Evolutionary conservation across 2,113 vertebrate genomes (phyloP).

Genomic region (Ciconia boyciana): DNA sequence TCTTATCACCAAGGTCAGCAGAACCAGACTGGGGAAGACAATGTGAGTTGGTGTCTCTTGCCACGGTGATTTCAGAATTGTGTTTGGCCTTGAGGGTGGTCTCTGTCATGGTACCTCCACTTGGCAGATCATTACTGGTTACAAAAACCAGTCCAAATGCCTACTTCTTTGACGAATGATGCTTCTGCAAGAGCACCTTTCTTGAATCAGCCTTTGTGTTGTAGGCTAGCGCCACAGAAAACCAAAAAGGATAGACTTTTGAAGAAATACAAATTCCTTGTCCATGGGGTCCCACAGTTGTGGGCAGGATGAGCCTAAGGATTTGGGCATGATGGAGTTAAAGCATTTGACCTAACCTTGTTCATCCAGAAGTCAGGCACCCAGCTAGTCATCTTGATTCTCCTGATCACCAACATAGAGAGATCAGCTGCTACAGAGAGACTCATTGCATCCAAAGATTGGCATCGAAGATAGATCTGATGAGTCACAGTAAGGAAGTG

Average conservation of each 20-base stretch:
- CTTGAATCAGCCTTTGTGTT: background rate
- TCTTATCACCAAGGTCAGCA: conserved; percentile 27
- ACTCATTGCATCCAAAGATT: background rate
- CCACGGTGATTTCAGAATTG: background rate
- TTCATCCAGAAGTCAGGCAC: background rate
- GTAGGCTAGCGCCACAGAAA: background rate
- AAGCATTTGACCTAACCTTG: background rate
- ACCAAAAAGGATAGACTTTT: background rate
- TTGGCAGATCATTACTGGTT: background rate
- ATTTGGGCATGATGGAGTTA: background rate
- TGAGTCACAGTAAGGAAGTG: background rate
- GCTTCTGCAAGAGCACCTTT: background rate
- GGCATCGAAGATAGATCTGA: background rate
- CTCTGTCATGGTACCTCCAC: background rate
- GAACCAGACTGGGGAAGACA: background rate
- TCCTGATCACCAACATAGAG: background rate
- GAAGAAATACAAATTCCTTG: background rate
- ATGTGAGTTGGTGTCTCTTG: background rate
- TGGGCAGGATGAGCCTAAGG: background rate
- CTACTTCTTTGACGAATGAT: background rate
- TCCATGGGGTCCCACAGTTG: no score
- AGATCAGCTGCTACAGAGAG: background rate
- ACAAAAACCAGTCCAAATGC: background rate
- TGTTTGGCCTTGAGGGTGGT: background rate
- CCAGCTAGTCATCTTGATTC: fast-evolving